Base-by-base conservation (phyloP, 2,888 invertebrate species). In the Coremacera marginata region DNA sequence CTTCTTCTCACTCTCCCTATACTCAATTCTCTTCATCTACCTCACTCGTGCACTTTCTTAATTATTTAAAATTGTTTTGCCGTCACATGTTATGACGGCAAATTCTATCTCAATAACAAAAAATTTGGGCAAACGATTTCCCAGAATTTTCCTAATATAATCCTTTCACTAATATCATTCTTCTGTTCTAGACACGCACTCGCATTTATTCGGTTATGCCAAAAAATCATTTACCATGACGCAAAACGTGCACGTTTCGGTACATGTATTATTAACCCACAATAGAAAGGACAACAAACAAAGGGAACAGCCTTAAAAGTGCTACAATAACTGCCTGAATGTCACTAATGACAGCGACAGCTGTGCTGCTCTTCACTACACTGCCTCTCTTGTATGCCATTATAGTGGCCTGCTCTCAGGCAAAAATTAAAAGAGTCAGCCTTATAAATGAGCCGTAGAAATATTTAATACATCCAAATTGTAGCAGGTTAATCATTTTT, bases 341-440 rank as follows among this genome's bases (percentile, higher is more conserved):
- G 82, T 79, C 82, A 79, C 77, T 81, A 81, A 80, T 80, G 79
- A 82, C 79, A 81, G 78, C 80, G 79, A 79, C 80, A 80, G 80
- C 79, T 81, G 82, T 57, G 57, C 31, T 19, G 11, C 27, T 44
- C 52, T 25, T 25, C 49, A 51, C 16, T 25, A 22, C 9, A 9
- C 14, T 55, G 5, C 19, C 22, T n/a, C 55, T n/a, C 14, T 44
- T 14, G 44, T 14, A 44, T 44, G 11, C 11, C 3, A 31, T 4
- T 31, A 31, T 31, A 11, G 11, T 44, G 11, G 44, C 14, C 37
- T 37, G 44, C 14, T 44, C 44, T 44, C 44, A 44, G 44, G 44
- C 44, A 44, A 14, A 3, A 44, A 11, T 37, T 2, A 2, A 11
- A 44, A 7, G 44, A 44, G 2, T 44, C 11, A 44, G 14, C 44